Evolutionary conservation across 2,888 invertebrate genomes (phyloP).

Genomic region (Therioaphis trifolii): DNA sequence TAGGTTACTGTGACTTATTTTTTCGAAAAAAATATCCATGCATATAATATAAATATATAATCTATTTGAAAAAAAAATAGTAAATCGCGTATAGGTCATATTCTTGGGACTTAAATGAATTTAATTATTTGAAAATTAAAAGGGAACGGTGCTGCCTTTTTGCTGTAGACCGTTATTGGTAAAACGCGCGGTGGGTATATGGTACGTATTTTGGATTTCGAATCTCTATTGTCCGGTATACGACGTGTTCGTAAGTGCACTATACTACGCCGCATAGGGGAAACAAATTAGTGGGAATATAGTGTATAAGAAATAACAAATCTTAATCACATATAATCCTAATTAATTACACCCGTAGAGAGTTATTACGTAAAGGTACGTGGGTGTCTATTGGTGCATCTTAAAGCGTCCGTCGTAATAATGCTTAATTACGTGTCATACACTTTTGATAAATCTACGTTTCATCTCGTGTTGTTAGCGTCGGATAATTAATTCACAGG

Average conservation of each 20-base stretch:
- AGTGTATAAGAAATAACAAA: neutral
- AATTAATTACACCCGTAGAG: constrained; percentile 44
- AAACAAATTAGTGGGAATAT: no score
- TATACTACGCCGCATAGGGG: neutral
- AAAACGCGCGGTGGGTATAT: neutral
- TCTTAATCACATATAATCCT: constrained; percentile 29
- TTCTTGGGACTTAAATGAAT: no score
- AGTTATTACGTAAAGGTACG: constrained; percentile 28
- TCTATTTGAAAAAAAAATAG: no score
- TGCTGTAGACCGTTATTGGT: neutral
- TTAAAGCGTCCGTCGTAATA: constrained; percentile 19
- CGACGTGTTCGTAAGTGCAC: no score
- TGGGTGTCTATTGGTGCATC: constrained; percentile 15
- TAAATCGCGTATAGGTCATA: no score
- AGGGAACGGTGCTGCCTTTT: neutral
- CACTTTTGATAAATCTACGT: constrained; percentile 45
- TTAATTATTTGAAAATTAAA: no score
- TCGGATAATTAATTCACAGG: constrained; percentile 47
- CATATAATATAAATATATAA: no score
- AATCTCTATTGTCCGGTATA: neutral
- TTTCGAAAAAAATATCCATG: no score
- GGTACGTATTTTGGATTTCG: neutral
- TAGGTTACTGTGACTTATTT: no score
- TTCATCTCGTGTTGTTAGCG: constrained; percentile 26
- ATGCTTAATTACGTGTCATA: constrained; percentile 50